Evolutionary conservation across 30 jellyfish, hydroid and myxozoan species (phyloP).

Genomic region (Aurelia sp.): DNA sequence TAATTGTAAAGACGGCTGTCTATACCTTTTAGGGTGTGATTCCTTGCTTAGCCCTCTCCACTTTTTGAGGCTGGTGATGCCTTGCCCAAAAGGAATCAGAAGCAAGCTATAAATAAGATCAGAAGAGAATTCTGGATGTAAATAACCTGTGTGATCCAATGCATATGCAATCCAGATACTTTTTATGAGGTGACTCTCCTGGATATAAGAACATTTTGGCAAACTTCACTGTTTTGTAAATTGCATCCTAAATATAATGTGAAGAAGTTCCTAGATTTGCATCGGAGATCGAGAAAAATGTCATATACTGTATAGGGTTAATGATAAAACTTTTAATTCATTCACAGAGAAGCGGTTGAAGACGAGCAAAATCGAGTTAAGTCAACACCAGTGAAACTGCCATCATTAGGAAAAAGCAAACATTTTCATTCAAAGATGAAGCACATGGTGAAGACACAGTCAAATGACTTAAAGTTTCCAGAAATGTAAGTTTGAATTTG

Average conservation of each 20-base stretch:
- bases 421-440: background rate
- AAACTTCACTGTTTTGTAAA: too few relatives aligned
- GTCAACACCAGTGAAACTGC: constrained; percentile 52
- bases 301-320: background rate
- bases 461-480: constrained; percentile 30
- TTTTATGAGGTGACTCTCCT: too few relatives aligned
- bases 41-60: background rate
- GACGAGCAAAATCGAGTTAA: constrained; percentile 41
- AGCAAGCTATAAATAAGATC: too few relatives aligned
- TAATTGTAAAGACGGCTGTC: too few relatives aligned
- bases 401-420: constrained; percentile 36
- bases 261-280: background rate
- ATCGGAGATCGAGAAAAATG: background rate
- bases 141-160: too few relatives aligned
- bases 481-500: constrained; percentile 38
- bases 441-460: background rate
- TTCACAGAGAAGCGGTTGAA: constrained; percentile 55
- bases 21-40: background rate
- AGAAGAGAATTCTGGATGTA: too few relatives aligned
- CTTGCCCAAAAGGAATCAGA: too few relatives aligned
- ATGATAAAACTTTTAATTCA: background rate
- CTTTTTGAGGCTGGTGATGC: background rate
- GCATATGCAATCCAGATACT: too few relatives aligned
- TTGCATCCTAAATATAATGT: background rate
- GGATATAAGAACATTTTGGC: too few relatives aligned